phyloP scores from a whole-genome alignment of 2,797 vertebrate genomes.

The Lemur catta region DNA sequence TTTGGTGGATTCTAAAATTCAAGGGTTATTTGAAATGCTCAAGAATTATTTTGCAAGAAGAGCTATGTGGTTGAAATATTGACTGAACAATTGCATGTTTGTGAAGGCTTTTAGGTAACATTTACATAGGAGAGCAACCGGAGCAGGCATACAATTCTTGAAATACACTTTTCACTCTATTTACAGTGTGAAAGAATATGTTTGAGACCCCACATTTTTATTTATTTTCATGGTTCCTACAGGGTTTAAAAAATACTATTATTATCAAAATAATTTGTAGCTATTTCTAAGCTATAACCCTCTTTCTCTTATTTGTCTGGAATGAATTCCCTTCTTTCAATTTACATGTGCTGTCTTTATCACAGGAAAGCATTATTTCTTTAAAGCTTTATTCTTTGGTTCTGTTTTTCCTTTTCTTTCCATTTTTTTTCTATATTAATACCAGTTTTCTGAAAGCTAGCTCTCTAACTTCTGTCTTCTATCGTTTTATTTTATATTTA shows the following conservation, averaged over 20 bases:
- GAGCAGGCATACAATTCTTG: background rate
- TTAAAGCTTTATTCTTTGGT: background rate
- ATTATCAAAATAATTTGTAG: background rate
- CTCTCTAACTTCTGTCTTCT: background rate
- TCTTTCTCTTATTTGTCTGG: background rate
- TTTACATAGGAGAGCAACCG: background rate
- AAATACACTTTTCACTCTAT: background rate
- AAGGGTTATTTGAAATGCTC: background rate
- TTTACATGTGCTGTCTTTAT: background rate
- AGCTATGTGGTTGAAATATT: background rate
- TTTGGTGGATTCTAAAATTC: background rate
- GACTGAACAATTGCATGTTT: background rate
- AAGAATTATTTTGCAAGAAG: background rate
- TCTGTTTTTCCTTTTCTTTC: background rate
- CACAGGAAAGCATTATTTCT: background rate
- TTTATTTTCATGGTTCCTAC: background rate
- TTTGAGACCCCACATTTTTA: background rate
- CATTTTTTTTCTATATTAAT: background rate
- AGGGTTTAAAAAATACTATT: background rate
- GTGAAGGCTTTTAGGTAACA: background rate
- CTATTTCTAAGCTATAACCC: background rate
- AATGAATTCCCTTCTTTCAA: background rate
- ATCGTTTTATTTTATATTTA: background rate
- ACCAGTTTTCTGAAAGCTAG: background rate
- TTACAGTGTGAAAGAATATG: background rate